Percentiles rank a stretch among this genome's conserved stretches.
Conservation (phyloP, 2,888 invertebrate species). For the Microctonus brassicae region DNA sequence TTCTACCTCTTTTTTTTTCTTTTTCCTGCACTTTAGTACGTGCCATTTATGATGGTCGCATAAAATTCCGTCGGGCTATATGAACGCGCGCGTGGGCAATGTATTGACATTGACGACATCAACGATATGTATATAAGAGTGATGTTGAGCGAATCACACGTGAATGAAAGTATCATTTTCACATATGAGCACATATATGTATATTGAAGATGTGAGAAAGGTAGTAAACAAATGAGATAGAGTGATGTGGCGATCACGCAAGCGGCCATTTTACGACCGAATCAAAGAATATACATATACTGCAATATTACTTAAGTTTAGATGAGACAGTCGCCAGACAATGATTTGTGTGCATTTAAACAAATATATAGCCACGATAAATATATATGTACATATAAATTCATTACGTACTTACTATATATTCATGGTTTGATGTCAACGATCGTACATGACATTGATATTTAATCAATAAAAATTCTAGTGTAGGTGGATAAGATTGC, state of each 20-base stretch:
- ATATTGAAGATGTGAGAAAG: conserved; percentile 6
- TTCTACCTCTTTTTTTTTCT: background rate
- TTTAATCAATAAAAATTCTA: conserved; percentile 12
- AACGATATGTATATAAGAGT: background rate
- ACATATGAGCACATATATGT: background rate
- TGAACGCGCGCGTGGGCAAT: conserved; percentile 5
- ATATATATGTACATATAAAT: too few relatives aligned
- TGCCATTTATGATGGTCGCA: conserved; percentile 49
- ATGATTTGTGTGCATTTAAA: conserved; percentile 29
- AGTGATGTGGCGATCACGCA: conserved; percentile 40
- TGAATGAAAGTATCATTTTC: conserved; percentile 49
- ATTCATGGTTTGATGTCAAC: background rate
- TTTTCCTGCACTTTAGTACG: conserved; percentile 1
- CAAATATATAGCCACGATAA: background rate
- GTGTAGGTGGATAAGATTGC: conserved; percentile 29
- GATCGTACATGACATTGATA: conserved; percentile 42
- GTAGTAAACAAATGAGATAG: conserved; percentile 18
- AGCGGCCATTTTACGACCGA: conserved; percentile 50
- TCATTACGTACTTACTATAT: background rate
- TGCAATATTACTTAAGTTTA: conserved; percentile 32
- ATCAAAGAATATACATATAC: conserved; percentile 41
- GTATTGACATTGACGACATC: conserved; percentile 21
- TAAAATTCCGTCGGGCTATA: conserved; percentile 47
- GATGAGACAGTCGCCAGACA: conserved; percentile 52
- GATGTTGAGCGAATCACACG: conserved; percentile 31